Evolutionary conservation across 2,797 vertebrate genomes (phyloP), one percentile per base, ranked within the genome.

Genomic region (Phrynocephalus forsythii): DNA sequence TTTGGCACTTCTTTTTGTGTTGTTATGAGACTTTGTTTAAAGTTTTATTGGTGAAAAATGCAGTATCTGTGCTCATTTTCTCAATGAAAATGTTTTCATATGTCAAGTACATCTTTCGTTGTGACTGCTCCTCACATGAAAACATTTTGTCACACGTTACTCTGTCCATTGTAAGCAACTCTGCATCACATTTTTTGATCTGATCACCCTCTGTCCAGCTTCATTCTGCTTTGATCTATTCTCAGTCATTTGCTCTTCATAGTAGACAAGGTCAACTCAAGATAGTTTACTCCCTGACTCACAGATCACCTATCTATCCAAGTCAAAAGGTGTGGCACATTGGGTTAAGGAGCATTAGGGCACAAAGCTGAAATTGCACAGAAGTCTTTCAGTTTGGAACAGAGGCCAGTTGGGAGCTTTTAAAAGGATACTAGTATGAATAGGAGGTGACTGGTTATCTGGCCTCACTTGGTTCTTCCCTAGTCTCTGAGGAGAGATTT

Each of bases 31-130:
- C 8, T 2, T n/a, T 63, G 87, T 80, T 84, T 90, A 81, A 80
- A 76, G 50, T 69, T 77, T 66, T 67, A 76, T 69, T 90, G 73
- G 78, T 81, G 68, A 81, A 85, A 91, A 86, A 86, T 4, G 71
- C 9, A 76, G 28, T 75, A 8, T 5, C 80, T 85, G 68, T 86
- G 67, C 69, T 80, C 75, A 87, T 30, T 38, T 16, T 75, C 90
- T 85, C 72, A 66, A 84, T 78, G 90, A 78, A 52, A 78, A 52
- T 3, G 16, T 89, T 82, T 80, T 86, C 38, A 44, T 48, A 75
- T 66, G 0, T 15, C n/a, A 6, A 63, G 38, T 44, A 48, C 60
- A 78, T 44, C 48, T 60, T 76, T 84, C 72, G 88, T 38, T 48
- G 72, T 80, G 86, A 48, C 68, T 79, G 73, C 79, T 79, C 9